phyloP scores from a whole-genome alignment of 2,797 vertebrate species.

The Muscicapa comitata region DNA sequence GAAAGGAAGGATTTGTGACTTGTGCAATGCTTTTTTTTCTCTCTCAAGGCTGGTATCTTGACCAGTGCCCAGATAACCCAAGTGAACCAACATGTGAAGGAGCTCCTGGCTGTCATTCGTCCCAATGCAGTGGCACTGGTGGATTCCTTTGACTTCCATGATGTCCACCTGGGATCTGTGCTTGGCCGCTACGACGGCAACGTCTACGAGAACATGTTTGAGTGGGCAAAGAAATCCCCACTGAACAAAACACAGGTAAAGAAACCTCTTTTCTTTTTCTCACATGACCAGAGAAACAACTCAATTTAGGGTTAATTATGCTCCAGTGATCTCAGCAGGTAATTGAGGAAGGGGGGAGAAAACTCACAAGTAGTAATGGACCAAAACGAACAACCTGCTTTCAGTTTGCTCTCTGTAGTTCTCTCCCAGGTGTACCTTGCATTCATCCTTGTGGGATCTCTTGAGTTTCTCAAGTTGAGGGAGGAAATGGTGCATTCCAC shows the following conservation, averaged over 20 bases:
- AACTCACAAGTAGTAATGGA: neutral
- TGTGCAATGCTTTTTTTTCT: neutral
- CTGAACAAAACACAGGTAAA: constrained; percentile 90
- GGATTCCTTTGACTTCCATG: constrained; percentile 89
- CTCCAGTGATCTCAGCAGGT: neutral
- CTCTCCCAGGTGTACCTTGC: neutral
- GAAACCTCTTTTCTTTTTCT: neutral
- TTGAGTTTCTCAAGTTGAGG: neutral
- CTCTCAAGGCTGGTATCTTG: constrained; percentile 83
- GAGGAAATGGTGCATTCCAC: neutral
- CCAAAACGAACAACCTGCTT: neutral
- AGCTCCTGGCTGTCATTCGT: constrained; percentile 85
- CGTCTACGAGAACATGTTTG: constrained; percentile 94
- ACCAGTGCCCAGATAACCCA: constrained; percentile 82
- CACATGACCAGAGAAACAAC: neutral
- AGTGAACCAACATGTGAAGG: constrained; percentile 82
- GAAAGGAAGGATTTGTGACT: neutral
- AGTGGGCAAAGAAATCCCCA: constrained; percentile 92
- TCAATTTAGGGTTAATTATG: neutral
- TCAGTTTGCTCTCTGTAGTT: neutral
- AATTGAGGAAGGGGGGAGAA: neutral
- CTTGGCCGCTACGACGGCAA: constrained; percentile 95
- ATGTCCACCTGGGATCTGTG: constrained; percentile 84
- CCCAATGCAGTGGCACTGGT: constrained; percentile 89
- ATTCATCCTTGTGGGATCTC: neutral